Base-by-base conservation (phyloP, 2,113 vertebrate species). In the Rhinoptilus africanus region DNA sequence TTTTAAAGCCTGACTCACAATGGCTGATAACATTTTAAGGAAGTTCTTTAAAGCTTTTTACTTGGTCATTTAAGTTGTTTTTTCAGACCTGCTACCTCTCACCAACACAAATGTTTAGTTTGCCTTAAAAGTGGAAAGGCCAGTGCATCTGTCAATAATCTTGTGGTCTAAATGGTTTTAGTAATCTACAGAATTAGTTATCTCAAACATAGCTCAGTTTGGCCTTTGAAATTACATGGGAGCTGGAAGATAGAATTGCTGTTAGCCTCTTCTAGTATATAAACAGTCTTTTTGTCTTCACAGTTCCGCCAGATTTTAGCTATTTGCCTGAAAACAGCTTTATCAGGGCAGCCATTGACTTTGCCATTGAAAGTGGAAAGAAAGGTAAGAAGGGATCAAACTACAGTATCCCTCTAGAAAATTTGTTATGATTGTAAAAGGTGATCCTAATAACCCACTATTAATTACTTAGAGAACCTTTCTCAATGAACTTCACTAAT, bases 251-350 rank as follows among this genome's bases (percentile, higher is more conserved):
- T 94, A 27, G 78, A 71, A 57, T 93, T 96, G 92, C 86, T 95
- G 64, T 73, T 62, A 7, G 50, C 72, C 43, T 86, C 26, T 95
- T 95, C 77, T 85, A 76, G 72, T 95, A 85, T 96, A 77, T 96
- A 84, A 91, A 82, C 71, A 68, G 39, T 89, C 86, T 43, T 96
- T 95, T 95, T 97, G 43, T 97, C 91, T 97, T 97, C 71, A 82
- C 98, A 99, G 99, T 99, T 94, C 99, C 99, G 89, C 98, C 98
- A 91, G 99, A 99, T 96, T 99, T 99, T 77, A 98, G 98, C 86
- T 99, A 99, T 96, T 98, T 99, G 87, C 95, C 99, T 60, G 98
- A 99, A 97, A 99, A 89, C 96, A 99, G 99, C 89, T 97, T 99
- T 90, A 98, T 99, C 97, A 98, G 99, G 88, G 98, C 98, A 77